A percentile compares a stretch with the other conserved stretches of the same genome.
phyloP scores from a whole-genome alignment of 2,797 vertebrate species.

The Thripadectes ignobilis region DNA sequence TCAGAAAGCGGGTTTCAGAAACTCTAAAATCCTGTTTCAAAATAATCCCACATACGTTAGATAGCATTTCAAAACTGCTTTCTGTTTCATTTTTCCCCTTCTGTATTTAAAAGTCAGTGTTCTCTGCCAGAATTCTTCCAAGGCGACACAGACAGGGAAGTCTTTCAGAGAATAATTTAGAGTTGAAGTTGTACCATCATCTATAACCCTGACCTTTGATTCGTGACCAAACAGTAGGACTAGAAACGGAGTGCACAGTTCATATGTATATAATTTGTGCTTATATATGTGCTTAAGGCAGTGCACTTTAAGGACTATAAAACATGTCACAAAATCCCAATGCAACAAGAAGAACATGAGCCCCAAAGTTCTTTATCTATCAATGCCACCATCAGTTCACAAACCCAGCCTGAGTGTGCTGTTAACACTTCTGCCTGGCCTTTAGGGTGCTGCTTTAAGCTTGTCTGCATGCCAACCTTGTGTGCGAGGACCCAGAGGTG shows the following conservation, averaged over 20 bases:
- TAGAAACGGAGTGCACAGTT: neutral
- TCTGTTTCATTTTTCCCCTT: neutral
- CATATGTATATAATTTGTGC: neutral
- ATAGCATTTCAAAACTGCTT: neutral
- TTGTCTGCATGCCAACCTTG: neutral
- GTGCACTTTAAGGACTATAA: neutral
- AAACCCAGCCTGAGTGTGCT: neutral
- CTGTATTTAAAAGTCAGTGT: neutral
- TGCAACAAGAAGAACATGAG: neutral
- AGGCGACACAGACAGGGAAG: neutral
- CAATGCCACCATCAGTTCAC: neutral
- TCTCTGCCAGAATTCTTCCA: neutral
- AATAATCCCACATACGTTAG: neutral
- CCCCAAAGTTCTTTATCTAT: neutral
- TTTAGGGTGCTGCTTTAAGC: neutral
- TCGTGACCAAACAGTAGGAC: neutral
- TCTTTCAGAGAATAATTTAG: neutral
- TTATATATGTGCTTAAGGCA: neutral
- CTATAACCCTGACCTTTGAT: neutral
- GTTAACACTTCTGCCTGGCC: neutral
- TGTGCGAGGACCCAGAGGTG: rapidly evolving
- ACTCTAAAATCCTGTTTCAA: neutral
- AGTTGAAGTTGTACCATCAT: neutral
- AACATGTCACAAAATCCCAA: neutral
- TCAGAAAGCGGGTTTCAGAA: neutral